Evolutionary conservation across 2,113 vertebrate genomes (phyloP).

Genomic region (Chlorodrepanis virens): DNA sequence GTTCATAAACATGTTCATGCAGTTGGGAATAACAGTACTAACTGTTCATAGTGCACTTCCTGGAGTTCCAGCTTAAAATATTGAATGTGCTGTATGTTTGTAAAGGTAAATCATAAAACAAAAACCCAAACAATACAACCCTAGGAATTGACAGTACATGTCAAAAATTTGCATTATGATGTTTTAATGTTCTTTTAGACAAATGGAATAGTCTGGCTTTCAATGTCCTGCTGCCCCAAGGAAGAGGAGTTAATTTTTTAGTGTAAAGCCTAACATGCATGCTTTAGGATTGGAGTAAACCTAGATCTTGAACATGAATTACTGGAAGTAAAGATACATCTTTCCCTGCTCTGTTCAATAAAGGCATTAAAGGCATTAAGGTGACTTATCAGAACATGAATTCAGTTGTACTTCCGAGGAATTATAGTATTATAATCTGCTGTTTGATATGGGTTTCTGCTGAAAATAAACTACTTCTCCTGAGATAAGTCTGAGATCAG

Average conservation of each 20-base stretch:
- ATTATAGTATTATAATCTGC: not conserved
- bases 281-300: not conserved
- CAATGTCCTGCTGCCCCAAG: not conserved
- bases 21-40: not conserved
- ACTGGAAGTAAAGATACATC: not conserved
- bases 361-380: not conserved
- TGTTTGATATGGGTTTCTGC: not conserved
- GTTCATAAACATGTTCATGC: not conserved
- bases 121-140: not conserved
- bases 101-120: not conserved
- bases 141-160: not conserved
- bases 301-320: not conserved
- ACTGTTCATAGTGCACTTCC: not conserved
- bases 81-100: not conserved
- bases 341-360: not conserved
- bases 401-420: not conserved
- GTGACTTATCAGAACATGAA: not conserved
- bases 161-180: not conserved
- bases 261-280: not conserved
- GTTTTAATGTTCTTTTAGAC: not conserved
- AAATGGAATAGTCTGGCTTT: not conserved
- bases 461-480: not conserved
- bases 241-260: not conserved
- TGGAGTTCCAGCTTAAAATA: not conserved
- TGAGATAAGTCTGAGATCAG: not conserved